A percentile compares a stretch with the other conserved stretches of the same genome.
Evolutionary conservation across 1,140 invertebrate species (phyloP).

Genomic region (Himalopsyche phryganea): DNA sequence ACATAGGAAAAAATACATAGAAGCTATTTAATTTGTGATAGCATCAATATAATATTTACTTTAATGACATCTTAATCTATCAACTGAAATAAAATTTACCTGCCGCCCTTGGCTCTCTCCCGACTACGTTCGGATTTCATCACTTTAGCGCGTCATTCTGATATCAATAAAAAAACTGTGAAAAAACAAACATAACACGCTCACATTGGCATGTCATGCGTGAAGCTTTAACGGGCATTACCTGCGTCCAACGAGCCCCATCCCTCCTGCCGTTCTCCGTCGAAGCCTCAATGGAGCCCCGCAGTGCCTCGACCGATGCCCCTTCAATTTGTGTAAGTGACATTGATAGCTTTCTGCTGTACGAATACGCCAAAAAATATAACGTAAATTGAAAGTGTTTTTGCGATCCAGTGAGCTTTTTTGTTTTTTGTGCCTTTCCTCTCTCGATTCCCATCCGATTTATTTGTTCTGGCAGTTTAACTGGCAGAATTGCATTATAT

Average conservation of each 20-base stretch:
- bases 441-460: constrained; percentile 4
- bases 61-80: no score
- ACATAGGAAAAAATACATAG: no score
- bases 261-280: not conserved
- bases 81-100: no score
- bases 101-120: no score
- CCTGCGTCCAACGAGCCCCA: constrained; percentile 5
- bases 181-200: not conserved
- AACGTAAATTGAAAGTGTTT: constrained; percentile 30
- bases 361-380: constrained; percentile 30
- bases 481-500: no score
- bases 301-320: constrained; percentile 41
- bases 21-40: no score
- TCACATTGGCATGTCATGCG: not conserved
- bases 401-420: constrained; percentile 6
- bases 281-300: constrained; percentile 7
- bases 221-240: not conserved
- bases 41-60: no score
- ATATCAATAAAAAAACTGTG: constrained; percentile 7
- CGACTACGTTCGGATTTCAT: not conserved
- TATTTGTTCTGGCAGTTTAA: constrained; percentile 8
- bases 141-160: constrained; percentile 9
- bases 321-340: constrained; percentile 55
- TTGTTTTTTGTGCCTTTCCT: constrained; percentile 42
- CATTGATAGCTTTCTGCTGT: constrained; percentile 45